Base-by-base conservation (phyloP, 2,797 vertebrate genomes). In the Sphaeramia orbicularis region DNA sequence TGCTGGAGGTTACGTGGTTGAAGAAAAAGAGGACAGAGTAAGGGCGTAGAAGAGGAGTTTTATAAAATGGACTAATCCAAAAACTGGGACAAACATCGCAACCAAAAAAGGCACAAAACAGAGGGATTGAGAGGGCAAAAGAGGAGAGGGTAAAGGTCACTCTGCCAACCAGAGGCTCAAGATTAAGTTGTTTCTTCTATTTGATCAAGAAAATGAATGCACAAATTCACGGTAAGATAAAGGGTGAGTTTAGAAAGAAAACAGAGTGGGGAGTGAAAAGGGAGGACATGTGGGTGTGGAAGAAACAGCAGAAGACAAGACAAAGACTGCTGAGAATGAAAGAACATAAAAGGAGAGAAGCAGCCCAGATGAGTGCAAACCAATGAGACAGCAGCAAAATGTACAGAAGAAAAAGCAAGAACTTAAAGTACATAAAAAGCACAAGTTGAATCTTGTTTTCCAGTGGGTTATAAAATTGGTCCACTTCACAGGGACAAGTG, bases 221-320 rank as follows among this genome's bases (percentile, higher is more conserved):
- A 85, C 40, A 87, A 76, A 81, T 81, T 83, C 62, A 86, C 76
- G 71, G 66, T 66, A 59, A 74, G 82, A 78, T 78, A 83, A 85
- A 83, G 75, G 69, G 63, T 58, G 64, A 43, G 14, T 53, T 24
- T 47, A 18, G 48, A 69, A 58, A 52, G 42, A 65, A 38, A 61
- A 24, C 6, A 11, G 50, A 70, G 30, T 30, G 4, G 45, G 54
- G 61, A 54, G 42, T 19, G 41, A 19, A 51, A 53, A 11, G 42
- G 32, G 81, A 65, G 61, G 42, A 62, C 32, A 60, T 4, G 71
- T 76, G 73, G 64, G 71, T 55, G 78, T 67, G 77, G 54, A 82
- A 45, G 72, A 71, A 80, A 68, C 60, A 74, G 75, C 78, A 67
- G 42, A 56, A 67, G 53, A 66, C 43, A 65, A 66, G 61, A 35